Base-by-base conservation (phyloP, 2,888 invertebrate genomes). In the Scaptomyza parva region DNA sequence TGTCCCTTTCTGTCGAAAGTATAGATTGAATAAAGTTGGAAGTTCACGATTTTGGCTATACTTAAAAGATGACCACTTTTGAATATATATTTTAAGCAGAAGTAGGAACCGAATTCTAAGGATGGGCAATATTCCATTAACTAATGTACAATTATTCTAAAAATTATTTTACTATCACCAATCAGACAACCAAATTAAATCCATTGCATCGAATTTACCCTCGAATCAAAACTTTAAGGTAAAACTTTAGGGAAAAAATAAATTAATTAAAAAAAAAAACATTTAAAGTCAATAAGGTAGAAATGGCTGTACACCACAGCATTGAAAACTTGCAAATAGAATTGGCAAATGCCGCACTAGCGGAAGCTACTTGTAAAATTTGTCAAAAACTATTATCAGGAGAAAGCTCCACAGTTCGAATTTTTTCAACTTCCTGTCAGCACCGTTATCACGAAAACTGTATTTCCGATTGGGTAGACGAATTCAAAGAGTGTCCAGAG, bases 111-210 rank as follows among this genome's bases (percentile, higher is more conserved):
- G 33, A 33, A n/a, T n/a, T 6, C 6, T 33, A 33, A 33, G 11
- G 12, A 33, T 33, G 33, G 11, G 33, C 33, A 33, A n/a, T 33
- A 33, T 33, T 33, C 33, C n/a, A 33, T 33, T 33, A 33, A 6
- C 12, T n/a, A n/a, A n/a, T 3, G 33, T 33, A 33, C 33, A 33
- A 33, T 33, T 7, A 33, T n/a, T n/a, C n/a, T 33, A 33, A 33
- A 33, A 33, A n/a, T 33, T n/a, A n/a, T 5, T 33, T 33, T 33
- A 11, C 33, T 33, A 33, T 33, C n/a, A n/a, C 33, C 8, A 33
- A 33, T n/a, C 12, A 33, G 12, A 33, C 33, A 33, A 33, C 33
- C n/a, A 33, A 33, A 33, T 33, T 33, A 33, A 33, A 33, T 33
- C n/a, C 33, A 33, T n/a, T 33, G 33, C 12, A 33, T 33, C 12